Base-by-base conservation (phyloP, 2,113 vertebrate species). In the Gobio gobio region DNA sequence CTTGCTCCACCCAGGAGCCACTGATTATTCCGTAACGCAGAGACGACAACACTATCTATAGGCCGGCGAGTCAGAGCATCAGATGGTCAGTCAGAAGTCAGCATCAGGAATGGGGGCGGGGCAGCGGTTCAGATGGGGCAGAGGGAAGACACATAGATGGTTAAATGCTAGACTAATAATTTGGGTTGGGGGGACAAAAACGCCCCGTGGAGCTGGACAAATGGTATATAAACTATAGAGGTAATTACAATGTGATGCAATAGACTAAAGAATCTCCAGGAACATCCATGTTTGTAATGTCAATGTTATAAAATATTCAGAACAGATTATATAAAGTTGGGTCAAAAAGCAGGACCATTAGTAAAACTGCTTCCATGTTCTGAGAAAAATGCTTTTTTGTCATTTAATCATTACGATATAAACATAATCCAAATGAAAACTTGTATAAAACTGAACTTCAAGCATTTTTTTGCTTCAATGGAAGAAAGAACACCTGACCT, bases 11-110 rank as follows among this genome's bases (percentile, higher is more conserved):
- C 92, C 90, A 90, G 89, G 90, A 94, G 88, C 92, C 90, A 73
- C 91, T 93, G 89, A 95, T 90, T 90, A 95, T 88, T 93, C 93
- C 94, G 90, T 94, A 93, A 90, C 90, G 94, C 89, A 94, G 91
- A 78, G 92, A 95, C 26, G 93, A 94, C 89, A 92, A 90, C 87
- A 94, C 95, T 94, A 93, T 94, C 93, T 93, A 93, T 89, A 91
- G 90, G 85, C 88, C 91, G 89, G 78, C 74, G 87, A 72, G 83
- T 86, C 85, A 86, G 86, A 20, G 68, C 88, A 1, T 82, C 79
- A 82, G 80, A 56, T 82, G 81, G 66, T 88, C 81, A 86, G 85
- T 78, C 83, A 82, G 84, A 79, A 68, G 83, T 82, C 75, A 54
- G 51, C 80, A 83, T 70, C 80, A 83, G 83, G 78, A 29, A 64